Evolutionary conservation across 2,113 vertebrate species (phyloP).

Genomic region (Raja brachyura): DNA sequence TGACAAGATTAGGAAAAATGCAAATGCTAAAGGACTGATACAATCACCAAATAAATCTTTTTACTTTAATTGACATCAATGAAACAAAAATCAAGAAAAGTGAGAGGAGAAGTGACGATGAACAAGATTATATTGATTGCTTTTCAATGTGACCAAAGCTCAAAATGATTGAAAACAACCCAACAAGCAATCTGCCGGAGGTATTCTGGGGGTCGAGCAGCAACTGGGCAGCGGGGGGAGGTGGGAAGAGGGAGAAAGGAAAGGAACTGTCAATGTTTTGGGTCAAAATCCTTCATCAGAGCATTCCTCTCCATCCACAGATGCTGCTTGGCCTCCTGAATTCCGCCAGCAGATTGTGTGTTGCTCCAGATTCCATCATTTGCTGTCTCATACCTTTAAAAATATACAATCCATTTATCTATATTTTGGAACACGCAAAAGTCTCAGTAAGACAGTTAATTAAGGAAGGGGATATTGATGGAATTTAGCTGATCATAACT

Average conservation of each 20-base stretch:
- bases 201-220: too few relatives aligned
- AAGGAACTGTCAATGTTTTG: too few relatives aligned
- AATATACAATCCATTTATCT: neutral
- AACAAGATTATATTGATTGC: neutral
- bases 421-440: neutral
- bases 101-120: neutral
- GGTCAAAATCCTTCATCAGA: too few relatives aligned
- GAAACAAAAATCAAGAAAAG: neutral
- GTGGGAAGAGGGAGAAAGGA: too few relatives aligned
- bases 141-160: neutral
- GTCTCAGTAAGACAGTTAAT: neutral
- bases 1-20: neutral
- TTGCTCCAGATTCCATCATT: too few relatives aligned
- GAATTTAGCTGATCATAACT: neutral
- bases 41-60: too few relatives aligned
- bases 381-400: too few relatives aligned
- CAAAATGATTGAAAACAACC: neutral
- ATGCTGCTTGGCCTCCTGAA: too few relatives aligned
- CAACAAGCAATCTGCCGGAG: too few relatives aligned
- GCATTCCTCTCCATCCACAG: too few relatives aligned
- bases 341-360: too few relatives aligned
- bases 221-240: too few relatives aligned
- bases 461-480: neutral
- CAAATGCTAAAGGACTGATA: neutral
- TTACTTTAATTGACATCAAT: neutral